A percentile compares a stretch with the other conserved stretches of the same genome.
Evolutionary conservation across 2,113 vertebrate species (phyloP).

Genomic region (Reinhardtius hippoglossoides): DNA sequence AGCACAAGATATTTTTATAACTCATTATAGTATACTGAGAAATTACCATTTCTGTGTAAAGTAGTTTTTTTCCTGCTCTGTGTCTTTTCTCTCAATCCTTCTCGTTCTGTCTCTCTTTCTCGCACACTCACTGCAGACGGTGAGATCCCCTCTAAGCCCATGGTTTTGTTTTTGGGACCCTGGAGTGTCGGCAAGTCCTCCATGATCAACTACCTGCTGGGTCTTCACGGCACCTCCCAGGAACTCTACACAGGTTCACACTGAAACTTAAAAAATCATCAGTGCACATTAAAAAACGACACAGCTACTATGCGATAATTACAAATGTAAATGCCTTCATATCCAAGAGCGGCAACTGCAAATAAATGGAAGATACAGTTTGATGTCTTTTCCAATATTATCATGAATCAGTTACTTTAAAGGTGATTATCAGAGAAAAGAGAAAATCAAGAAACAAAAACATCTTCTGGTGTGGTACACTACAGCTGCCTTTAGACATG

Average conservation of each 20-base stretch:
- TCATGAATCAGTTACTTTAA: too few relatives aligned
- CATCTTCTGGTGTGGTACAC: too few relatives aligned
- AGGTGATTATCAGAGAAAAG: too few relatives aligned
- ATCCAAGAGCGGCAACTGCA: too few relatives aligned
- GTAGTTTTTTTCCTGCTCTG: neutral
- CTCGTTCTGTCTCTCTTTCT: neutral
- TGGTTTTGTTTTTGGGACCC: conserved; percentile 97
- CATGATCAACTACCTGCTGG: conserved; percentile 99
- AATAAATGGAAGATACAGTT: too few relatives aligned
- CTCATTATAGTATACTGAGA: neutral
- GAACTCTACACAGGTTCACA: conserved; percentile 94
- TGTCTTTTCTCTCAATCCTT: neutral
- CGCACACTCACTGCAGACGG: conserved; percentile 83
- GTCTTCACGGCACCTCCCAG: conserved; percentile 89
- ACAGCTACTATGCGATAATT: too few relatives aligned
- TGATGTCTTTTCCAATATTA: too few relatives aligned
- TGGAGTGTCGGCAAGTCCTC: conserved; percentile 99
- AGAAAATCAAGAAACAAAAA: too few relatives aligned
- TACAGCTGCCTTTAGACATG: too few relatives aligned
- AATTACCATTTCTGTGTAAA: neutral
- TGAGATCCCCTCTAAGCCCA: conserved; percentile 97
- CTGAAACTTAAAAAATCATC: neutral
- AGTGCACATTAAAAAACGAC: too few relatives aligned
- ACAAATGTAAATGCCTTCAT: too few relatives aligned
- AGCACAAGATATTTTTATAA: neutral